Conservation (phyloP, 2,888 invertebrate species). For the Lymantria monacha region DNA sequence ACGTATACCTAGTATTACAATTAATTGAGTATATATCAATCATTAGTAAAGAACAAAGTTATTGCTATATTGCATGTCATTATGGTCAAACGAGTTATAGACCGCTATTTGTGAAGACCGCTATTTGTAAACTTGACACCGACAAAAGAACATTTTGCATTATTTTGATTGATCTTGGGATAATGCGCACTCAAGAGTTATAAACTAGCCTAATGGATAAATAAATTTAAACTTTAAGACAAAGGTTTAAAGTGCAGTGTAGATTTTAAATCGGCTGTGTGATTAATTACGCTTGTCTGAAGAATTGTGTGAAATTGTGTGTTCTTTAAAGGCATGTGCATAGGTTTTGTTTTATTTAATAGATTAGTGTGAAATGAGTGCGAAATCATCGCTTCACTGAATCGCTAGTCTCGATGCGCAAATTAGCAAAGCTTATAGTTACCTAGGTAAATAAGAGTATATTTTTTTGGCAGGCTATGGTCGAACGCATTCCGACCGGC, state of each 20-base stretch:
- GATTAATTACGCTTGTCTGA: conserved; percentile 19
- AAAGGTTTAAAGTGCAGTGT: conserved; percentile 1
- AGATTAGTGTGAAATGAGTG: conserved; percentile 35
- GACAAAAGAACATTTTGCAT: conserved; percentile 43
- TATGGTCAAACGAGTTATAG: conserved; percentile 53
- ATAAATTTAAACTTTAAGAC: background rate
- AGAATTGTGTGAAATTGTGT: conserved; percentile 17
- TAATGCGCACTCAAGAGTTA: conserved; percentile 50
- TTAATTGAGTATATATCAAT: conserved; percentile 22
- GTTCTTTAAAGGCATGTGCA: conserved; percentile 12
- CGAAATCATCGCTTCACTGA: conserved; percentile 54
- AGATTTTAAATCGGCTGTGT: background rate
- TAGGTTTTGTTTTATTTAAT: conserved; percentile 34
- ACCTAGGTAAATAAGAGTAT: too few relatives aligned
- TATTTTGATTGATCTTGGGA: conserved; percentile 42
- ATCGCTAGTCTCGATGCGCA: conserved; percentile 56
- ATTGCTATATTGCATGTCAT: conserved; percentile 44
- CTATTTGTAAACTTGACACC: conserved; percentile 57
- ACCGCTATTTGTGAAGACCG: conserved; percentile 53
- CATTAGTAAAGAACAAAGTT: conserved; percentile 25
- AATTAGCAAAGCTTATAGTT: conserved; percentile 38
- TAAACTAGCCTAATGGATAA: conserved; percentile 11
- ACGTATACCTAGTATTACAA: conserved; percentile 4
- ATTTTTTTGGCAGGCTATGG: too few relatives aligned
- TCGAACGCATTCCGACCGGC: too few relatives aligned